Percentiles rank a stretch among this genome's conserved stretches.
phyloP scores from a whole-genome alignment of 2,797 vertebrate genomes.

The Helostoma temminkii region DNA sequence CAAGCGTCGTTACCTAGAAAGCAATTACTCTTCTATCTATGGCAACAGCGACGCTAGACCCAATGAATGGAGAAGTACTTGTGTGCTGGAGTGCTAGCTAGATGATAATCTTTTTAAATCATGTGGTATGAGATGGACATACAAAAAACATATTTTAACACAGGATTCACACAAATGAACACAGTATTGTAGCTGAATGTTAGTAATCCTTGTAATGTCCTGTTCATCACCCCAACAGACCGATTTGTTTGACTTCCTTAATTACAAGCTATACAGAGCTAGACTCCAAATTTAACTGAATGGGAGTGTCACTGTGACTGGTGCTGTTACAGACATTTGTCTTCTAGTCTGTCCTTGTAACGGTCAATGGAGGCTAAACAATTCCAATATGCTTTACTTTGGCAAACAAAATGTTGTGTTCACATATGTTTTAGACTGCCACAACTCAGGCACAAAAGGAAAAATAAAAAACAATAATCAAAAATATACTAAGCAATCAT shows the following conservation, averaged over 20 bases:
- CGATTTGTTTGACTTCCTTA: constrained; percentile 64
- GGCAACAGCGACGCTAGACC: constrained; percentile 30
- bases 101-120: constrained; percentile 15
- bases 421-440: background rate
- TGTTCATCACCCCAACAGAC: constrained; percentile 11
- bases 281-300: constrained; percentile 50
- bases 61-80: constrained; percentile 18
- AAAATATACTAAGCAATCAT: background rate
- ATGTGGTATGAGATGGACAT: constrained; percentile 3
- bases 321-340: constrained; percentile 40
- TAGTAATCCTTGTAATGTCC: constrained; percentile 10
- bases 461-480: background rate
- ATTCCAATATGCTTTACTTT: background rate
- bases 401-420: background rate
- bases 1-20: constrained; percentile 34
- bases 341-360: constrained; percentile 18
- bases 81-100: constrained; percentile 1
- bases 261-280: constrained; percentile 53
- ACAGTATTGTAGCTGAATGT: constrained; percentile 23
- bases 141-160: background rate
- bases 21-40: constrained; percentile 39
- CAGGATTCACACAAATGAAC: constrained; percentile 11
- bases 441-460: background rate
- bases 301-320: constrained; percentile 27
- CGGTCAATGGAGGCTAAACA: background rate